Evolutionary conservation across 2,888 invertebrate species (phyloP).

Genomic region (Perizoma flavofasciatum): DNA sequence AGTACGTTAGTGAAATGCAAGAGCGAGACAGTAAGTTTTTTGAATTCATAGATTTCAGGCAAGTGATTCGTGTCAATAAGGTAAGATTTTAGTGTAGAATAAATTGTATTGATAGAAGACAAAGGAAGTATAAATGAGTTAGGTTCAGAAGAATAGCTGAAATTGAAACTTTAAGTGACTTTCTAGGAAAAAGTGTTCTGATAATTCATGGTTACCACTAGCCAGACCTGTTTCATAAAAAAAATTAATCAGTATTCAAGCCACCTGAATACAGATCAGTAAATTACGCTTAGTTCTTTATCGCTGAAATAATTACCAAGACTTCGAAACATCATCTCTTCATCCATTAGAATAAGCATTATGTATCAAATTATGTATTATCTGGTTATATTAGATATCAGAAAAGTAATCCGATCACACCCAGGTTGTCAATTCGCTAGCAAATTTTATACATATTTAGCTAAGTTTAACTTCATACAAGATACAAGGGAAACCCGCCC

Average conservation of each 20-base stretch:
- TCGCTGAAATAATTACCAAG: slow-evolving; percentile 8
- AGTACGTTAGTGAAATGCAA: no score
- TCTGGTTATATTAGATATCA: background rate
- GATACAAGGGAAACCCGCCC: background rate
- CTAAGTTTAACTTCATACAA: no score
- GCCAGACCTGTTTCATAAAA: slow-evolving; percentile 53
- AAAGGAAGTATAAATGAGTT: background rate
- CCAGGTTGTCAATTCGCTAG: no score
- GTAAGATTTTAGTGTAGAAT: no score
- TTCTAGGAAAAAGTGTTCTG: background rate
- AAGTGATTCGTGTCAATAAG: no score
- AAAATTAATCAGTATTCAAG: slow-evolving; percentile 8
- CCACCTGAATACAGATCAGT: slow-evolving; percentile 4
- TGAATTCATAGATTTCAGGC: no score
- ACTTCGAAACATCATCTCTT: slow-evolving; percentile 16
- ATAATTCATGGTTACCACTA: slow-evolving; percentile 49
- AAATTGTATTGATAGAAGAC: background rate
- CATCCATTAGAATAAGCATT: slow-evolving; percentile 13
- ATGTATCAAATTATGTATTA: background rate
- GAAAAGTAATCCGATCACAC: slow-evolving; percentile 1
- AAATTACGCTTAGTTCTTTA: background rate
- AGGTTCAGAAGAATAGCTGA: no score
- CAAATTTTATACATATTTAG: no score
- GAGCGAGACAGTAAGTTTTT: no score
- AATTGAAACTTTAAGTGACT: no score